Evolutionary conservation across 2,888 invertebrate species (phyloP).

Genomic region (Drosophila neotestacea): DNA sequence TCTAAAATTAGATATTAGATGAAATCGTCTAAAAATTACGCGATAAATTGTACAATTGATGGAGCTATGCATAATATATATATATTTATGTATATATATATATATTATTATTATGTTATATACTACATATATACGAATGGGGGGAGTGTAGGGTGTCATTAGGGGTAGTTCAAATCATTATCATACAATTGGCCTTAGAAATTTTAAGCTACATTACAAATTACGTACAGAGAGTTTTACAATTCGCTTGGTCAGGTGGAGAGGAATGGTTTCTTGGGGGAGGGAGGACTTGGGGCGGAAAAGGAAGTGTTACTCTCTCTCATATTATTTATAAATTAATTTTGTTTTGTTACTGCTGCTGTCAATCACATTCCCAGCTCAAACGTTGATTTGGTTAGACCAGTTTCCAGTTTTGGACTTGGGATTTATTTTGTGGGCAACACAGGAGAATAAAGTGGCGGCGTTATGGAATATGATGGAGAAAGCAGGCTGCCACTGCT

Average conservation of each 20-base stretch:
- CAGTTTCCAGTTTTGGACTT: constrained; percentile 10
- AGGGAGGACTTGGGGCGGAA: too few species aligned
- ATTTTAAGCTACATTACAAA: constrained; percentile 46
- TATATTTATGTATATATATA: not conserved
- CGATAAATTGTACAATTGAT: constrained; percentile 40
- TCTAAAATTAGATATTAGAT: constrained; percentile 6
- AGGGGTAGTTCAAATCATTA: constrained; percentile 27
- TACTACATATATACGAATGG: not conserved
- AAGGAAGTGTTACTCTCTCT: not conserved
- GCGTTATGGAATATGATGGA: constrained; percentile 58
- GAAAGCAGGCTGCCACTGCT: constrained; percentile 26
- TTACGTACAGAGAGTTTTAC: constrained; percentile 34
- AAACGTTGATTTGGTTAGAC: constrained; percentile 28
- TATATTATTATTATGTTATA: constrained; percentile 4
- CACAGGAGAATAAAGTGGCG: constrained; percentile 61
- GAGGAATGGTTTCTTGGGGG: constrained; percentile 7
- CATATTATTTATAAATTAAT: not conserved
- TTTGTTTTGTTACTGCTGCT: constrained; percentile 2
- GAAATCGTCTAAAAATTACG: constrained; percentile 23
- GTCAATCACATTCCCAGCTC: constrained; percentile 18
- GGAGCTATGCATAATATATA: constrained; percentile 19
- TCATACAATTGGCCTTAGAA: constrained; percentile 56
- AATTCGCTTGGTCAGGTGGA: constrained; percentile 7
- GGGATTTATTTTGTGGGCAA: constrained; percentile 10
- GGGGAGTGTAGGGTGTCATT: not conserved